Evolutionary conservation across 2,797 vertebrate genomes (phyloP).

Genomic region (Dendrocincla tyrannina): DNA sequence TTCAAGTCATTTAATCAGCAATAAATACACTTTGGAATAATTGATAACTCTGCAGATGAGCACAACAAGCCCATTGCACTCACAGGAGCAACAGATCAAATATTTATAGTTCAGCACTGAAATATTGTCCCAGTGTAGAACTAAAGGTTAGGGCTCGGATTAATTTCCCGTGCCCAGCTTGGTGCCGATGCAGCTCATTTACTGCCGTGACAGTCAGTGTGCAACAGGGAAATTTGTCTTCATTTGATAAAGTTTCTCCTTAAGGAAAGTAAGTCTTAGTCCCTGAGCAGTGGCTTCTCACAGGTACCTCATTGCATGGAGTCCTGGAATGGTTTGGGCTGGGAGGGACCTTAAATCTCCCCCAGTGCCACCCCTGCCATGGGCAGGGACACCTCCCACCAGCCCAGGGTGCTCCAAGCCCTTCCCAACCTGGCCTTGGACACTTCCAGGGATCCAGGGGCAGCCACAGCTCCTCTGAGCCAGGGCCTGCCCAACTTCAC

Average conservation of each 20-base stretch:
- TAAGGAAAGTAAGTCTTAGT: neutral
- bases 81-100: constrained; percentile 3
- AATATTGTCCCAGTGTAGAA: neutral
- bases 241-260: neutral
- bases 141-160: constrained; percentile 10
- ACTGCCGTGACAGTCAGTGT: neutral
- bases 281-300: neutral
- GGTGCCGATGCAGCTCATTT: neutral
- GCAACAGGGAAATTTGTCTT: neutral
- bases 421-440: fast-evolving
- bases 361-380: neutral
- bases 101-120: constrained; percentile 26
- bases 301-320: neutral
- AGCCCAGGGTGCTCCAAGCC: neutral
- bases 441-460: neutral
- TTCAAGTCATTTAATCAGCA: constrained; percentile 16
- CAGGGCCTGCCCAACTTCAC: fast-evolving
- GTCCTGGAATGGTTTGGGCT: neutral
- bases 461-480: neutral
- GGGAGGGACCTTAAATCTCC: neutral
- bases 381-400: neutral
- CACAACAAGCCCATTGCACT: neutral
- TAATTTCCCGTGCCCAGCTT: constrained; percentile 22
- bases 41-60: constrained; percentile 13
- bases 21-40: neutral